Base-by-base conservation (phyloP, 2,888 invertebrate species). In the Oxytorus armatus region DNA sequence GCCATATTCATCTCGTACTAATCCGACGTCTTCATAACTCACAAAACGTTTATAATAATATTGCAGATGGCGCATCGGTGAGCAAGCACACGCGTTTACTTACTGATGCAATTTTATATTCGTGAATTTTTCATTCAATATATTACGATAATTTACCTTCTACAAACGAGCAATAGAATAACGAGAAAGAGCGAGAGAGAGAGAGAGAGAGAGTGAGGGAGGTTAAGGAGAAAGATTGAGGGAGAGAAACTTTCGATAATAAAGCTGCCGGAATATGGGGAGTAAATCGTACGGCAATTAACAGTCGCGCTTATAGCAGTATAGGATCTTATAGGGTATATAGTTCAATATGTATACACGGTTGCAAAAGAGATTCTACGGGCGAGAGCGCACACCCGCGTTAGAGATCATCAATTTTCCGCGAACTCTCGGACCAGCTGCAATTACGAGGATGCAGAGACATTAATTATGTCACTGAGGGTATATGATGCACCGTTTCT, bases 391-490 rank as follows among this genome's bases (percentile, higher is more conserved):
- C 70, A 79, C 80, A 77, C 78, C 77, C 68, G 83, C 77, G 79
- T 82, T 77, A 72, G 76, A 81, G 83, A 83, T 82, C 82, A 85
- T 85, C 83, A 85, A 84, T 84, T 82, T 80, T 77, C 77, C 63
- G 66, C 59, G 79, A 82, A 83, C 77, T 74, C 81, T 74, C 81
- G 82, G 57, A 21, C 70, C 75, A 75, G 75, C 81, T 79, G 82
- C 81, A 83, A 85, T 84, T 82, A 84, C 83, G 73, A 72, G 68
- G 61, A 77, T 77, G 63, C 77, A 72, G 76, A 66, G 83, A 82
- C 83, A 85, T 85, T 82, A 82, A 85, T 85, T 85, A 85, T 82
- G 83, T 85, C 83, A 82, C 82, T 76, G 79, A 39, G 73, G 72
- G 68, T 66, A 77, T 68, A 77, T 59, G 75, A 78, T 77, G 70